Base-by-base conservation (phyloP, 1,140 invertebrate species). In the Arctopsyche grandis region DNA sequence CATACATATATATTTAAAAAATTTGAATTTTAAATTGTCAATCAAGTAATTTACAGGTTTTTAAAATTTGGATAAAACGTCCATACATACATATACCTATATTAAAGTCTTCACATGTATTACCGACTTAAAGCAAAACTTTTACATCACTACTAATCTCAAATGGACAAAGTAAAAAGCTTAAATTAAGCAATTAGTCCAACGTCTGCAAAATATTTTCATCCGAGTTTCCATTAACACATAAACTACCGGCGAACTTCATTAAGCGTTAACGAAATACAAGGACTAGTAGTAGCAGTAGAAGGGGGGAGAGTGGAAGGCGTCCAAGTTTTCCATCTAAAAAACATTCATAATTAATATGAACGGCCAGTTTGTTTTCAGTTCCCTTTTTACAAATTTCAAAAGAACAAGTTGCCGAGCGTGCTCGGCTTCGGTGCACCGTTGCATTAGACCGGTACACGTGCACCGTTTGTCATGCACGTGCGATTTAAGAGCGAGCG, bases 381-480 rank as follows among this genome's bases (percentile, higher is more conserved):
- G 10, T 52, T 52, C 12, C 48, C 48, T 52, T 52, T 52, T 52
- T 52, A 5, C 12, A 5, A 5, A 52, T 52, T 14, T 52, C 3
- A 52, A 14, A 52, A 52, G 16, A 52, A 52, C 16, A 5, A 14
- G 16, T 52, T 52, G 10, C 48, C 1, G 48, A 14, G 12, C 48
- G 16, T 52, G 48, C 16, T 16, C 48, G 3, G 16, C 3, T 52
- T 52, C 12, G 12, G 16, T 12, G 48, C 48, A 24, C 63, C 22
- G 5, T 66, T 66, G 24, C 22, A 66, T 24, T 66, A 26, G 24
- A 66, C 24, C 21, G 22, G 22, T 24, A 14, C 24, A 66, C 63
- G 24, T 29, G 24, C 63, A 66, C 63, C 63, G 24, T 66, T 26
- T 66, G 14, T 66, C 63, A 66, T 29, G 14, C 63, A 66, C 24